Conservation (phyloP, 2,888 invertebrate species). For the Romanomermis culicivorax region DNA sequence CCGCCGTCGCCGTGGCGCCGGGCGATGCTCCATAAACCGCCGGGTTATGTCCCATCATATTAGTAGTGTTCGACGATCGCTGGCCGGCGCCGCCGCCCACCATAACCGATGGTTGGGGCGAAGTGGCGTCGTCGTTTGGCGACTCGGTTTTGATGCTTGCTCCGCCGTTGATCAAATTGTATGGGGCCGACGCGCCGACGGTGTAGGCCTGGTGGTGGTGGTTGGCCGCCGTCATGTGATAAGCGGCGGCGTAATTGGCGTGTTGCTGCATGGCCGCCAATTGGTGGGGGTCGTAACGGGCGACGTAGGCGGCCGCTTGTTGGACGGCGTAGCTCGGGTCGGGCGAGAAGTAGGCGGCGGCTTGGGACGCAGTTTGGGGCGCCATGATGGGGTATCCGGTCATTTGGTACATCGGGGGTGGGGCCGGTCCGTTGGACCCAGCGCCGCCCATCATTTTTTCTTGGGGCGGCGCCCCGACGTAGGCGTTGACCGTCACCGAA, state of each 20-base stretch:
- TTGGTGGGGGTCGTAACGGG: neutral
- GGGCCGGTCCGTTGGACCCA: neutral
- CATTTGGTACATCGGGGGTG: neutral
- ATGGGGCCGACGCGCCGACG: neutral
- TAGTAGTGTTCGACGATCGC: no score
- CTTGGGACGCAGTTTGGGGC: neutral
- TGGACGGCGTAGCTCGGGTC: neutral
- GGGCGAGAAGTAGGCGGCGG: neutral
- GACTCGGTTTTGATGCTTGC: neutral
- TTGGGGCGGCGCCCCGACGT: neutral
- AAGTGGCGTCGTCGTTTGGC: neutral
- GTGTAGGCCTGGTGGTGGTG: neutral
- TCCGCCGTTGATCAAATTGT: neutral
- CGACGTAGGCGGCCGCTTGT: neutral
- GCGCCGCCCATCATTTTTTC: neutral
- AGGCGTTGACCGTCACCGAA: neutral
- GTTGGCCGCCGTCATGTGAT: neutral
- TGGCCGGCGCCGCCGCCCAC: neutral
- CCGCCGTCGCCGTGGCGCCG: neutral
- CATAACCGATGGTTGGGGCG: neutral
- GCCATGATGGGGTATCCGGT: slow-evolving; percentile 1
- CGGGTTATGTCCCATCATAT: neutral
- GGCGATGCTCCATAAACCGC: neutral
- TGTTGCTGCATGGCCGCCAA: neutral
- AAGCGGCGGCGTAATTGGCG: no score